phyloP scores from a whole-genome alignment of 2,113 vertebrate species.

The Fregetta grallaria region DNA sequence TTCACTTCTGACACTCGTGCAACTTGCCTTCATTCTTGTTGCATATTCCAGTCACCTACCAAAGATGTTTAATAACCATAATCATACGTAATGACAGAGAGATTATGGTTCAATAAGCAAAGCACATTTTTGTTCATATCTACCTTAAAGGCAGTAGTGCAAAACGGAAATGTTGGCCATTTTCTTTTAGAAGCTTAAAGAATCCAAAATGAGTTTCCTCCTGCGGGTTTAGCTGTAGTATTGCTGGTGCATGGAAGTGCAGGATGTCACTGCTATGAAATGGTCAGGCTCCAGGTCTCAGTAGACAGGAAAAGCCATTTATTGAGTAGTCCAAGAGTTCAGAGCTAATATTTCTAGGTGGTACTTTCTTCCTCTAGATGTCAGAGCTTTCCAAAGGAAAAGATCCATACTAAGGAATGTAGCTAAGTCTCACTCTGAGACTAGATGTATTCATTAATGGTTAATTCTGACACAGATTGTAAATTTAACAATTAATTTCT shows the following conservation, averaged over 20 bases:
- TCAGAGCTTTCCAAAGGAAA: conserved; percentile 5
- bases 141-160: not conserved
- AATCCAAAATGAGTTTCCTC: not conserved
- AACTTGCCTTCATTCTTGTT: not conserved
- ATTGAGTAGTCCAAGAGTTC: not conserved
- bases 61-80: not conserved
- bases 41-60: not conserved
- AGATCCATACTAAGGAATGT: not conserved
- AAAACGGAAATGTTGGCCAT: not conserved
- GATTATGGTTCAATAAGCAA: not conserved
- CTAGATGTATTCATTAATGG: not conserved
- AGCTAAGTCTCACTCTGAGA: not conserved
- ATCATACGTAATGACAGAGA: not conserved
- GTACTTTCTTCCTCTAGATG: not conserved
- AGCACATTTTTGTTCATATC: not conserved
- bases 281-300: not conserved
- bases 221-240: not conserved
- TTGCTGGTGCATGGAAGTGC: not conserved
- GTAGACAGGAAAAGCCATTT: not conserved
- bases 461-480: not conserved
- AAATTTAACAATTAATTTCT: not conserved
- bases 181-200: not conserved
- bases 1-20: not conserved
- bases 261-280: not conserved
- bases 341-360: not conserved